Percentiles rank a stretch among this genome's conserved stretches.
Evolutionary conservation across 2,888 invertebrate genomes (phyloP).

Genomic region (Andrena bicolor): DNA sequence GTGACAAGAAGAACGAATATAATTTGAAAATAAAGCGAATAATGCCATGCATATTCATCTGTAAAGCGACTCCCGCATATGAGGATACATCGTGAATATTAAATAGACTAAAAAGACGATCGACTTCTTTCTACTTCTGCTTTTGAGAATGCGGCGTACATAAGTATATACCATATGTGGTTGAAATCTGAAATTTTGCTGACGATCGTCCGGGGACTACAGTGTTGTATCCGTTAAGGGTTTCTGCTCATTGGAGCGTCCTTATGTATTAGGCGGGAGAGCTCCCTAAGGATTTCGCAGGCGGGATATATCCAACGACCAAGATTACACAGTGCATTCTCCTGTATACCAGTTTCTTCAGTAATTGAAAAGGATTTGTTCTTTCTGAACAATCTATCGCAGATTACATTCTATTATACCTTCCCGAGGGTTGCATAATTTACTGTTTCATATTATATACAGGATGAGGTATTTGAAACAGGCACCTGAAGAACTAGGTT

Average conservation of each 20-base stretch:
- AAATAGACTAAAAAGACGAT: constrained; percentile 24
- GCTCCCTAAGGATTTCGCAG: constrained; percentile 80
- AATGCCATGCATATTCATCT: too few relatives aligned
- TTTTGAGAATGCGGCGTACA: constrained; percentile 44
- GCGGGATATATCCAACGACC: constrained; percentile 71
- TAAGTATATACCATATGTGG: constrained; percentile 77
- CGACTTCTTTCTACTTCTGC: constrained; percentile 8
- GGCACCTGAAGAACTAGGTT: too few relatives aligned
- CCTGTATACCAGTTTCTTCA: constrained; percentile 69
- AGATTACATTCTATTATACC: constrained; percentile 16
- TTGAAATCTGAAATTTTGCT: constrained; percentile 82
- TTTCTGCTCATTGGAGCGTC: constrained; percentile 81
- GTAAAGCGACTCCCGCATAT: background rate
- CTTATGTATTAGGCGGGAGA: constrained; percentile 74
- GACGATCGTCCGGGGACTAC: constrained; percentile 82
- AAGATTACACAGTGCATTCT: constrained; percentile 77
- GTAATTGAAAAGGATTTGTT: constrained; percentile 82
- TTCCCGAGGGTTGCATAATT: background rate
- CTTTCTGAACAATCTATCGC: constrained; percentile 45
- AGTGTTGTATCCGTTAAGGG: constrained; percentile 78
- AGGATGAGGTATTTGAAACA: too few relatives aligned
- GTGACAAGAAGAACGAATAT: too few relatives aligned
- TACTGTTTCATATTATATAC: background rate
- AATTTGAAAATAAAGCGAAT: too few relatives aligned
- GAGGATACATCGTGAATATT: background rate